These are phyloP conservation scores for Arctocebus calabarensis DNA, from an alignment of 2,797 vertebrate genomes.

Conservation along the genomic window DNA sequence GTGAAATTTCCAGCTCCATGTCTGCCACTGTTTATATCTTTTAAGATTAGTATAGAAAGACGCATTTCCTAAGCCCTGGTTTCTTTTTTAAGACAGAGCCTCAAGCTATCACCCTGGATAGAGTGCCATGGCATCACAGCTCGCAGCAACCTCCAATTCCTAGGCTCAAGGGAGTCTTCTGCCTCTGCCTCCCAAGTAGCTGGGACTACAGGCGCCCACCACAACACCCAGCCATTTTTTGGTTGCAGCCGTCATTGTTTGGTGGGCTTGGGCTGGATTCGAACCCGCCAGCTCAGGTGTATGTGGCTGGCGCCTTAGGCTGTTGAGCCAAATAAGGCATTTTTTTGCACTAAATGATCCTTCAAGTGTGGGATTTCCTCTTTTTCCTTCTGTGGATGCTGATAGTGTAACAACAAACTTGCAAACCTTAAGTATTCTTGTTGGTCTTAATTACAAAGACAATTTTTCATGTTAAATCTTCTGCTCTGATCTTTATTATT, in stretches of 20 bases:
- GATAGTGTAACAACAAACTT: background rate
- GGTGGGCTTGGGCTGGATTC: too few relatives aligned
- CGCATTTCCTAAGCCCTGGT: background rate
- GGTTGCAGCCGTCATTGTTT: too few relatives aligned
- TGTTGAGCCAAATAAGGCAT: background rate
- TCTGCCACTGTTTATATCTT: background rate
- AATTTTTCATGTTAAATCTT: constrained; percentile 53
- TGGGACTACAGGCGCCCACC: too few relatives aligned
- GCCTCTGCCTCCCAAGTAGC: too few relatives aligned
- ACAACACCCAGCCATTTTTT: too few relatives aligned
- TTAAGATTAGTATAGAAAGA: background rate
- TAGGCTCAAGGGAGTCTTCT: too few relatives aligned
- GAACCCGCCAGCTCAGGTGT: too few relatives aligned
- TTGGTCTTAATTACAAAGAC: constrained; percentile 10
- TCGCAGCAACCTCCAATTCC: too few relatives aligned
- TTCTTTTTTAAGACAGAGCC: too few relatives aligned
- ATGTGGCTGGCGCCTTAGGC: too few relatives aligned
- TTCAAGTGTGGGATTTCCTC: background rate
- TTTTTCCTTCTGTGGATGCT: constrained; percentile 40
- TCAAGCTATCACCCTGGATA: too few relatives aligned
- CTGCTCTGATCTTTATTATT: background rate
- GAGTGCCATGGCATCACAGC: too few relatives aligned
- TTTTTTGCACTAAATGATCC: constrained; percentile 55
- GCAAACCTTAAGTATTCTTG: constrained; percentile 24
- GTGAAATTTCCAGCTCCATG: background rate